Percentiles rank a stretch among this genome's conserved stretches.
Evolutionary conservation across 2,113 vertebrate genomes (phyloP).

Genomic region (Poeciliopsis prolifica): DNA sequence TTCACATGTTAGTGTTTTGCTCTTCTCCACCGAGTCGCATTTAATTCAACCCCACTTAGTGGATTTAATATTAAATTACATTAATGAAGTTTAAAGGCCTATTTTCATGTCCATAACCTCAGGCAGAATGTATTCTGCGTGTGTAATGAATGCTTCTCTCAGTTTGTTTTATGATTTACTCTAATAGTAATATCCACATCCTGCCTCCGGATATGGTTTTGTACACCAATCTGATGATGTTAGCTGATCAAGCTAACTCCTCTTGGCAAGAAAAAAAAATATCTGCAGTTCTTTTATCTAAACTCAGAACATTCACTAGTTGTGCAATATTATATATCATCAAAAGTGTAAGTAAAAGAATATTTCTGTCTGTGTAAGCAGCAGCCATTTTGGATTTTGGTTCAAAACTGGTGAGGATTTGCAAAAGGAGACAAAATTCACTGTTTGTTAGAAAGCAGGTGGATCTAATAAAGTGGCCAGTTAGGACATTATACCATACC

Average conservation of each 20-base stretch:
- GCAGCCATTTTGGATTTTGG: too few species aligned
- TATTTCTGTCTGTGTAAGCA: too few species aligned
- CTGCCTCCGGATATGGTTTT: not conserved
- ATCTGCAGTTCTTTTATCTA: too few species aligned
- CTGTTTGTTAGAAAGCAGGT: not conserved
- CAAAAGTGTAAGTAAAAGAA: too few species aligned
- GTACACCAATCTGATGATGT: too few species aligned
- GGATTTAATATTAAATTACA: slow-evolving; percentile 31
- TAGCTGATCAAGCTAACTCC: too few species aligned
- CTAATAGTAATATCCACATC: slow-evolving; percentile 24
- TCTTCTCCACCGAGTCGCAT: not conserved
- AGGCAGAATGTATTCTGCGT: not conserved
- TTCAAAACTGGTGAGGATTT: too few species aligned
- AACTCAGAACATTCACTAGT: too few species aligned
- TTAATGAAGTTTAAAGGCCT: slow-evolving; percentile 27
- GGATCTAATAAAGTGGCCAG: not conserved
- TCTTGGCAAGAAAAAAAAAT: too few species aligned
- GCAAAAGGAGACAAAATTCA: not conserved
- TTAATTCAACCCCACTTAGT: slow-evolving; percentile 15
- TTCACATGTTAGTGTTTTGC: not conserved
- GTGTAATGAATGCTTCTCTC: slow-evolving; percentile 8
- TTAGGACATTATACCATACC: not conserved
- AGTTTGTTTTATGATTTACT: slow-evolving; percentile 1
- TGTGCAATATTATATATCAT: too few species aligned
- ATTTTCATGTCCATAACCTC: slow-evolving; percentile 29